Evolutionary conservation across 2,888 invertebrate genomes (phyloP).

Genomic region (Ectropis crepuscularia): DNA sequence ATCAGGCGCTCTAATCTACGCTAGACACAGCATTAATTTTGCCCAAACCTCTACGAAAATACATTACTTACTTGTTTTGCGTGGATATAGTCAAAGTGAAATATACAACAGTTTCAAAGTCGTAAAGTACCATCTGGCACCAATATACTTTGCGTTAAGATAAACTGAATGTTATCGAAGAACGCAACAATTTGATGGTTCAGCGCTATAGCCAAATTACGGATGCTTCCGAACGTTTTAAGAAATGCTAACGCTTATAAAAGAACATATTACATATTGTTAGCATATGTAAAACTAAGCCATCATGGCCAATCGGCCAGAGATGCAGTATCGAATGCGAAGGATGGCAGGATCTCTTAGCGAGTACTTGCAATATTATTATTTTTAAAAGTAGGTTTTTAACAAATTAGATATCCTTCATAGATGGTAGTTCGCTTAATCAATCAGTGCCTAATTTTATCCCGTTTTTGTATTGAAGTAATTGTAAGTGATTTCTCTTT

Average conservation of each 20-base stretch:
- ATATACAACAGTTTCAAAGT: too few species aligned
- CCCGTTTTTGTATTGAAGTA: constrained; percentile 48
- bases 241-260: too few species aligned
- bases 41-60: too few species aligned
- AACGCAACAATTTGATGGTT: constrained; percentile 1
- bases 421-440: constrained; percentile 71
- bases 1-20: too few species aligned
- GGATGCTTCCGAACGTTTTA: too few species aligned
- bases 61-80: too few species aligned
- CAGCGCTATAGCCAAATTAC: too few species aligned
- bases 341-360: constrained; percentile 38
- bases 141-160: constrained; percentile 40
- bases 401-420: constrained; percentile 38
- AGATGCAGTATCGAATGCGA: too few species aligned
- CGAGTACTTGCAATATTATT: constrained; percentile 47
- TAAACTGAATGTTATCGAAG: constrained; percentile 25
- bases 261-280: neutral
- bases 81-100: too few species aligned
- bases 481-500: constrained; percentile 38
- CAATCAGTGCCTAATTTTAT: constrained; percentile 71
- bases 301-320: constrained; percentile 13
- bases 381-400: constrained; percentile 43
- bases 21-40: too few species aligned
- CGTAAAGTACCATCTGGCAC: too few species aligned
- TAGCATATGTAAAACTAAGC: constrained; percentile 41